These are phyloP conservation scores for Pangasianodon gigas DNA, from an alignment of 2,113 vertebrate genomes.

Conservation along the genomic window DNA sequence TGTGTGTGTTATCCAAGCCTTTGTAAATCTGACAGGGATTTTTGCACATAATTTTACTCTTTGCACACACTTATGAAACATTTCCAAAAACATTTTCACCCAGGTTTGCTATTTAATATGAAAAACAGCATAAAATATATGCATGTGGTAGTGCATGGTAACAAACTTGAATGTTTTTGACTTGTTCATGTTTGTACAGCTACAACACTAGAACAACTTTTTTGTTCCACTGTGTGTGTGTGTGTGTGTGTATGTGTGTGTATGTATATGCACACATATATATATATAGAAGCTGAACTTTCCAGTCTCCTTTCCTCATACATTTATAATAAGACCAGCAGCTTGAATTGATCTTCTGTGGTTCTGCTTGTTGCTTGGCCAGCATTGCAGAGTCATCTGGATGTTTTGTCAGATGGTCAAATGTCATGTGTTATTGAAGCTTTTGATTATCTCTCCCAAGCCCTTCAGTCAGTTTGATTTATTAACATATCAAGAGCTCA, in stretches of 20 bases:
- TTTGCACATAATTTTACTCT: not conserved
- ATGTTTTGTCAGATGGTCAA: not conserved
- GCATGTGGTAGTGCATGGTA: not conserved
- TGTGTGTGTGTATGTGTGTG: no score
- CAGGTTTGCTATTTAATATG: not conserved
- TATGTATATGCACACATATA: not conserved
- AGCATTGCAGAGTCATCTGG: not conserved
- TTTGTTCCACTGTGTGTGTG: not conserved
- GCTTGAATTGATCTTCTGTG: not conserved
- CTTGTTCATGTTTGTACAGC: not conserved
- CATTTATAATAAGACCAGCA: not conserved
- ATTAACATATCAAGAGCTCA: not conserved
- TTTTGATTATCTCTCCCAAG: not conserved
- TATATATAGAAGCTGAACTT: no score
- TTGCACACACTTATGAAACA: not conserved
- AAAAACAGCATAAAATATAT: not conserved
- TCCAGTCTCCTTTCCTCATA: not conserved
- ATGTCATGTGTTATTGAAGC: not conserved
- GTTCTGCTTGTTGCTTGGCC: not conserved
- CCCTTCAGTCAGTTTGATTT: not conserved
- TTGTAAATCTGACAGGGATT: not conserved
- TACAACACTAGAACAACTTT: not conserved
- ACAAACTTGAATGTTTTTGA: not conserved
- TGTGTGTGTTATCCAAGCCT: no score
- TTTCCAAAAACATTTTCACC: not conserved